Percentiles rank a stretch among this genome's conserved stretches.
Evolutionary conservation across 2,888 invertebrate species (phyloP).

Genomic region (Leucophora obtusa): DNA sequence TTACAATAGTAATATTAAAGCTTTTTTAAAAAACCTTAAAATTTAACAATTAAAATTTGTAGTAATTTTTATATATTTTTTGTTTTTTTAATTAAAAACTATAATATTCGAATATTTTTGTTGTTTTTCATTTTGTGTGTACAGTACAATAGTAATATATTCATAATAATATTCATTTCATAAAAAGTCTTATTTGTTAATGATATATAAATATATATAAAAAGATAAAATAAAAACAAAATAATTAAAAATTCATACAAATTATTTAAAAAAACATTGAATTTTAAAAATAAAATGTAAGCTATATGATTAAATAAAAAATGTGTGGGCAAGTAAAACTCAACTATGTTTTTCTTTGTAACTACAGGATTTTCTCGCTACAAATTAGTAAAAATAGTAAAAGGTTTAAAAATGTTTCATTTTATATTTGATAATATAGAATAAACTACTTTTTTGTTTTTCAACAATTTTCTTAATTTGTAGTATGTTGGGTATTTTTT

Average conservation of each 20-base stretch:
- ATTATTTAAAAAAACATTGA: neutral
- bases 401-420: neutral
- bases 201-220: slow-evolving; percentile 59
- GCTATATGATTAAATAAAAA: slow-evolving; percentile 21
- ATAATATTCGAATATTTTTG: slow-evolving; percentile 63
- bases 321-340: slow-evolving; percentile 24
- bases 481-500: neutral
- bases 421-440: slow-evolving; percentile 3
- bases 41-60: slow-evolving; percentile 34
- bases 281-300: slow-evolving; percentile 17
- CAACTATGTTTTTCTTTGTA: neutral
- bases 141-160: slow-evolving; percentile 38
- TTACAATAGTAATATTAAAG: slow-evolving; percentile 13
- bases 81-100: slow-evolving; percentile 53
- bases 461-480: neutral
- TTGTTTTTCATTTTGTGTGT: slow-evolving; percentile 30
- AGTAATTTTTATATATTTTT: slow-evolving; percentile 23
- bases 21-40: slow-evolving; percentile 27
- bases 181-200: slow-evolving; percentile 60
- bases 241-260: slow-evolving; percentile 10
- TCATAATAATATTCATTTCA: slow-evolving; percentile 46
- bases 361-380: slow-evolving; percentile 7
- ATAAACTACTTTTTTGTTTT: neutral
- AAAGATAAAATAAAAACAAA: slow-evolving; percentile 31
- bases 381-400: slow-evolving; percentile 31